Evolutionary conservation across 64 coral and sea anemone genomes (phyloP), one percentile per base, ranked within the genome.

Genomic region (Montipora capricornis): DNA sequence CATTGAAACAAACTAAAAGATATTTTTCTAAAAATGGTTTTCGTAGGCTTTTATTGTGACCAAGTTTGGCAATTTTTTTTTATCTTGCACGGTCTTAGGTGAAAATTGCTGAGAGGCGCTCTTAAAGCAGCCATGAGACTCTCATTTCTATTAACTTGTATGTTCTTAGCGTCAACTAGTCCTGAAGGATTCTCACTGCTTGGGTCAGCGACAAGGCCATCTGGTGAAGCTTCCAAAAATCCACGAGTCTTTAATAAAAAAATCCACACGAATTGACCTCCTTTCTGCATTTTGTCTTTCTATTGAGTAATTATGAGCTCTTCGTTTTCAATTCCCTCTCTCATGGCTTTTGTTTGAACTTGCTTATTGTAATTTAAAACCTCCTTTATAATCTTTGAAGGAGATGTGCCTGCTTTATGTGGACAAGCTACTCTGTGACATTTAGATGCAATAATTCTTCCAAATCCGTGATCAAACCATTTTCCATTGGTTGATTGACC

Each of bases 381-480:
- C 5, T 95, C 93, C 59, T 86, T 95, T 2, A 95, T 74, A 66
- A 91, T 91, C 67, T 95, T 91, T 80, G 89, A 53, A 73, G 94
- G 94, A 24, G 82, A 91, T 47, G 89, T 91, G 47, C n/a, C 46
- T 44, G 82, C 67, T 44, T 85, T 95, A 76, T 91, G 86, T 46
- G 75, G 61, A 82, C 92, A 91, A 74, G 81, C 94, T 12, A 91
- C 89, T 82, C 94, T 95, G 73, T 95, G 45, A 91, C 83, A 88
- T 88, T 91, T 95, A 46, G 94, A 91, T 55, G 88, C 94, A 44
- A 89, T 91, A 16, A 88, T 46, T 91, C 94, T 79, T 73, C 89
- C 89, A 79, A 91, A 87, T 79, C 89, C 49, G 20, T 91, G 47
- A 82, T 95, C 64, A 95, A 91, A 91, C 94, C 94, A 95, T 53